Percentiles rank a stretch among this genome's conserved stretches.
phyloP scores from a whole-genome alignment of 1,140 invertebrate species.

The Eriosoma lanigerum region DNA sequence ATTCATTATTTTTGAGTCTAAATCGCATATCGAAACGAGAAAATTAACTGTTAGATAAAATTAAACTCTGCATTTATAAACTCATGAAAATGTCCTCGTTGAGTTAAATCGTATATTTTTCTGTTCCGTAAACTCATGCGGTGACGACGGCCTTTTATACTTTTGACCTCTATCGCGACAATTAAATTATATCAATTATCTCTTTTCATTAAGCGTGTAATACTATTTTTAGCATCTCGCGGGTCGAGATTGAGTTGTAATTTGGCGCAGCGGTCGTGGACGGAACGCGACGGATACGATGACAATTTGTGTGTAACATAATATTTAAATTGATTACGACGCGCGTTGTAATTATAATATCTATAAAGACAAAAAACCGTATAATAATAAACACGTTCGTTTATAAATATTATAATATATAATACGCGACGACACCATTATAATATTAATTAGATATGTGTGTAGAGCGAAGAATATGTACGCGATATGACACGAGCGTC shows the following conservation, averaged over 20 bases:
- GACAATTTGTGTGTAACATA: no score
- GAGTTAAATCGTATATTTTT: no score
- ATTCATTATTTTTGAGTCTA: no score
- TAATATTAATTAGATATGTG: not conserved
- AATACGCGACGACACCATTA: not conserved
- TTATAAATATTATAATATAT: not conserved
- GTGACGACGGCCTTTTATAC: not conserved
- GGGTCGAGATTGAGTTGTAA: constrained; percentile 23
- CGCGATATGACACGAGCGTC: no score
- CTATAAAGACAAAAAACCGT: not conserved
- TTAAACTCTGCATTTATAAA: no score
- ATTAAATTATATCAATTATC: constrained; percentile 17
- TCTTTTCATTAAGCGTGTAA: no score
- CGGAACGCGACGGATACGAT: not conserved
- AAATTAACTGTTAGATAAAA: no score
- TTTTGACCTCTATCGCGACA: not conserved
- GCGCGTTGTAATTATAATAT: not conserved
- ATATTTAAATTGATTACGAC: no score
- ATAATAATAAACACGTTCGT: not conserved
- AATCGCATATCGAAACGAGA: no score
- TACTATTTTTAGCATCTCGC: no score
- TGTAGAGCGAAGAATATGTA: no score
- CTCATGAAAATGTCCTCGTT: no score
- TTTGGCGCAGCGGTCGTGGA: constrained; percentile 2
- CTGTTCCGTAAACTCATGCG: not conserved